A percentile compares a stretch with the other conserved stretches of the same genome.
Evolutionary conservation across 53 echinoderm and acorn worm genomes (phyloP).

Genomic region (Pentamera pediparva): DNA sequence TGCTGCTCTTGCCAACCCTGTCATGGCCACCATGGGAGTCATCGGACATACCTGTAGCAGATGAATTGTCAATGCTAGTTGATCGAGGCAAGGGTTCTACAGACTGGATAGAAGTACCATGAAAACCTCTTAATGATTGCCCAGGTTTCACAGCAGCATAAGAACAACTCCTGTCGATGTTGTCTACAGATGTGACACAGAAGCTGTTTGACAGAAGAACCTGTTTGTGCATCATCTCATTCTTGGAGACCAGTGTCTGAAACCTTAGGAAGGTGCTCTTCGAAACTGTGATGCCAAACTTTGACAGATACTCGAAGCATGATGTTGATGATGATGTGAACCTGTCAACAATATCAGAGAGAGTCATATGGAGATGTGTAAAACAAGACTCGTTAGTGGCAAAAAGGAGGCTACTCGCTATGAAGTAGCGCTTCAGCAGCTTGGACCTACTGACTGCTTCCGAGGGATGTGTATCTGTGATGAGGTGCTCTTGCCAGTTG

Average conservation of each 20-base stretch:
- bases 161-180: slow-evolving; percentile 14
- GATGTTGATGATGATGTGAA: slow-evolving; percentile 38
- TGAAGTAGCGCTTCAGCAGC: slow-evolving; percentile 21
- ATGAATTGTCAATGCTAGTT: neutral
- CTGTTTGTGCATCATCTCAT: slow-evolving; percentile 27
- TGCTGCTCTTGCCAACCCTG: neutral
- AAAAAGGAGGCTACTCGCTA: slow-evolving; percentile 12
- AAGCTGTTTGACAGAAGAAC: neutral
- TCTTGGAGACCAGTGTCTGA: slow-evolving; percentile 1
- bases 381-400: slow-evolving; percentile 27
- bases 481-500: slow-evolving; percentile 11
- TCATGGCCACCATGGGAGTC: neutral
- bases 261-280: slow-evolving; percentile 10
- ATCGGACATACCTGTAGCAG: neutral
- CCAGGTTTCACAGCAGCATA: slow-evolving; percentile 21
- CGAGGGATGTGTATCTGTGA: slow-evolving; percentile 15
- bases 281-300: slow-evolving; percentile 34
- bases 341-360: slow-evolving; percentile 29
- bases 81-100: slow-evolving; percentile 18
- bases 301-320: slow-evolving; percentile 27
- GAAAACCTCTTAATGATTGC: slow-evolving; percentile 10
- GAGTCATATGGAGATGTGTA: slow-evolving; percentile 31
- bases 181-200: slow-evolving; percentile 21
- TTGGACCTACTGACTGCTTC: slow-evolving; percentile 20
- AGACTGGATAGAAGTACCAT: slow-evolving; percentile 30